Evolutionary conservation across 2,888 invertebrate species (phyloP).

Genomic region (Acanthacorydalis orientalis): DNA sequence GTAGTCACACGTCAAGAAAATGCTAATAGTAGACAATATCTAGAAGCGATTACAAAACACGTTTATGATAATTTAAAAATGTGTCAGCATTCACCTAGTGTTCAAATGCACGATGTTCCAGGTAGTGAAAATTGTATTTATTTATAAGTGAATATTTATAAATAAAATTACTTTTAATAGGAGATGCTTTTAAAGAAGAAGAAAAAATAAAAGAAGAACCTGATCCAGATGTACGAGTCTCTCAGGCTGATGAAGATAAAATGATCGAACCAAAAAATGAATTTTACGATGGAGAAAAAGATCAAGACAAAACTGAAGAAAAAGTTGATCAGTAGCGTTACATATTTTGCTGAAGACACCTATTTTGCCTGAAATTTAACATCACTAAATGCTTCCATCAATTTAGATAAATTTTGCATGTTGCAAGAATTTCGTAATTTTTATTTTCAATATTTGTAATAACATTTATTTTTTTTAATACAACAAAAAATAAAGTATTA

Average conservation of each 20-base stretch:
- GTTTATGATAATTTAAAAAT: slow-evolving; percentile 87
- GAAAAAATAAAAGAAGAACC: slow-evolving; percentile 55
- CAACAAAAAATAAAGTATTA: too few relatives aligned
- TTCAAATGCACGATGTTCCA: slow-evolving; percentile 94
- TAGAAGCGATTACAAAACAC: slow-evolving; percentile 78
- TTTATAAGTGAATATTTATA: too few relatives aligned
- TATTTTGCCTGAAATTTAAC: too few relatives aligned
- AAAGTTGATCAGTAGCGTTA: slow-evolving; percentile 23
- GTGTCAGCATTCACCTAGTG: slow-evolving; percentile 85
- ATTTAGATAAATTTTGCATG: too few relatives aligned
- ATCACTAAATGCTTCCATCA: too few relatives aligned
- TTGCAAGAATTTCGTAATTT: too few relatives aligned
- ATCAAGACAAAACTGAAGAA: slow-evolving; percentile 59
- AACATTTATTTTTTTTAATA: too few relatives aligned
- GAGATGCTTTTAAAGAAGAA: slow-evolving; percentile 59
- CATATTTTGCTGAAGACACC: too few relatives aligned
- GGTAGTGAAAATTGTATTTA: slow-evolving; percentile 24
- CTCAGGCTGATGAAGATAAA: slow-evolving; percentile 63
- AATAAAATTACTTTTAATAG: slow-evolving; percentile 16
- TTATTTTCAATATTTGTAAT: too few relatives aligned
- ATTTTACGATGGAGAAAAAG: slow-evolving; percentile 80
- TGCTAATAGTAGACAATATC: slow-evolving; percentile 87
- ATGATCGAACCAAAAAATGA: slow-evolving; percentile 72
- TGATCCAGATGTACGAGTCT: slow-evolving; percentile 67
- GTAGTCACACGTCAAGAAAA: slow-evolving; percentile 76